These are phyloP conservation scores for Mythimna pallens DNA, from an alignment of 2,888 invertebrate species.

Conservation along the genomic window DNA sequence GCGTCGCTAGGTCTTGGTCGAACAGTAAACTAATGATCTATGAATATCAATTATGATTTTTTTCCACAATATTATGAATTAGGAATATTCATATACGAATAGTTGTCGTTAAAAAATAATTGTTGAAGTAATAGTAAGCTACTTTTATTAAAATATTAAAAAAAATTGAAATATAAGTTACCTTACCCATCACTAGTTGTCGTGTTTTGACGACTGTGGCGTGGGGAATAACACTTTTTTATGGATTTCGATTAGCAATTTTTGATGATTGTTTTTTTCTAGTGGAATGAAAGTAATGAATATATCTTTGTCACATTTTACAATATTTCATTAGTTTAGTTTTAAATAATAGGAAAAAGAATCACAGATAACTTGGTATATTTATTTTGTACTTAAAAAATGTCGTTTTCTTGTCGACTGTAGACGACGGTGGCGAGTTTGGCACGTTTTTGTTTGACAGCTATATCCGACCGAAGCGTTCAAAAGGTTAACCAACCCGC, in stretches of 20 bases:
- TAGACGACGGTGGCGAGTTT: slow-evolving; percentile 31
- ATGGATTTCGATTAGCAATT: slow-evolving; percentile 15
- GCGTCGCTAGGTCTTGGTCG: not conserved
- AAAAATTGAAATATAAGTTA: not conserved
- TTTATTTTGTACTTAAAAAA: slow-evolving; percentile 18
- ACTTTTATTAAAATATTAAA: not conserved
- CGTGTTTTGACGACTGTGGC: slow-evolving; percentile 28
- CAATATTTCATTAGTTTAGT: slow-evolving; percentile 23
- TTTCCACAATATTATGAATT: slow-evolving; percentile 17
- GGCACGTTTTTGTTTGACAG: slow-evolving; percentile 19
- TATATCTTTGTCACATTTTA: slow-evolving; percentile 23
- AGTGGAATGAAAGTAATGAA: too few species aligned
- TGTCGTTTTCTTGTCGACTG: slow-evolving; percentile 30
- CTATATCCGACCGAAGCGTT: not conserved
- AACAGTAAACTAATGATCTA: slow-evolving; percentile 35
- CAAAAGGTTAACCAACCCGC: slow-evolving; percentile 6
- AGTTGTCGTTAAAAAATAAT: not conserved
- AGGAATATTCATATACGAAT: slow-evolving; percentile 13
- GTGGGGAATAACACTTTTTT: slow-evolving; percentile 18
- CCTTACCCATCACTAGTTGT: slow-evolving; percentile 33
- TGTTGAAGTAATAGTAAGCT: too few species aligned
- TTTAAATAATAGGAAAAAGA: slow-evolving; percentile 21
- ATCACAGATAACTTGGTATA: slow-evolving; percentile 7
- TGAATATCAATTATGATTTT: slow-evolving; percentile 16
- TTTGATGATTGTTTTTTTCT: not conserved